Evolutionary conservation across 2,888 invertebrate species (phyloP).

Genomic region (Epicampocera succincta): DNA sequence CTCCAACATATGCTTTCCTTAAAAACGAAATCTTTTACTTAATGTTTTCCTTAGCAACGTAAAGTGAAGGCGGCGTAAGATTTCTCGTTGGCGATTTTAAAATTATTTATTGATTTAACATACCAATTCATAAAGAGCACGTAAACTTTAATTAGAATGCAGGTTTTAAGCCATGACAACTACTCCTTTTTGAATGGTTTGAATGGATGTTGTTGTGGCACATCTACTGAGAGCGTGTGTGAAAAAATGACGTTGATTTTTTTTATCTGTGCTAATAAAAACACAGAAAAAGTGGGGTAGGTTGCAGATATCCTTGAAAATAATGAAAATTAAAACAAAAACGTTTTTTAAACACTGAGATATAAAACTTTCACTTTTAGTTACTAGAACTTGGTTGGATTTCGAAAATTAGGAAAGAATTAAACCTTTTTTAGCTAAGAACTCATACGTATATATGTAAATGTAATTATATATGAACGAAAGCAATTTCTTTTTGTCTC

Average conservation of each 20-base stretch:
- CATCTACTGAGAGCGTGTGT: constrained; percentile 36
- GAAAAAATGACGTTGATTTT: constrained; percentile 51
- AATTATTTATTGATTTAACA: constrained; percentile 63
- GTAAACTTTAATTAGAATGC: constrained; percentile 25
- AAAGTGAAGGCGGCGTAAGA: background rate
- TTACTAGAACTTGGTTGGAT: background rate
- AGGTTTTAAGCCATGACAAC: constrained; percentile 14
- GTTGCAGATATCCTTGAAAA: constrained; percentile 68
- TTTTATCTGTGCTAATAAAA: constrained; percentile 54
- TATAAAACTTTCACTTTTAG: background rate
- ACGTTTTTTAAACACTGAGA: constrained; percentile 12
- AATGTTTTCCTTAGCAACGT: constrained; percentile 66
- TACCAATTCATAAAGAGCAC: constrained; percentile 15
- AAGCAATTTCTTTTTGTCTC: too few species aligned
- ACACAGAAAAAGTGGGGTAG: constrained; percentile 69
- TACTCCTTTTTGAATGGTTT: constrained; percentile 10
- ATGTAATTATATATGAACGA: too few species aligned
- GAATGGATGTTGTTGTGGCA: constrained; percentile 2
- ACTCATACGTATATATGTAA: too few species aligned
- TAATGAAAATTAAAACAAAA: constrained; percentile 32
- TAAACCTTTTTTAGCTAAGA: too few species aligned
- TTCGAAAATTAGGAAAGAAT: too few species aligned
- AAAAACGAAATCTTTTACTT: background rate
- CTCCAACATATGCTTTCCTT: constrained; percentile 43
- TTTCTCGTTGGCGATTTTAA: constrained; percentile 8